A percentile compares a stretch with the other conserved stretches of the same genome.
phyloP scores from a whole-genome alignment of 2,113 vertebrate genomes.

The Oreochromis tanganicae region DNA sequence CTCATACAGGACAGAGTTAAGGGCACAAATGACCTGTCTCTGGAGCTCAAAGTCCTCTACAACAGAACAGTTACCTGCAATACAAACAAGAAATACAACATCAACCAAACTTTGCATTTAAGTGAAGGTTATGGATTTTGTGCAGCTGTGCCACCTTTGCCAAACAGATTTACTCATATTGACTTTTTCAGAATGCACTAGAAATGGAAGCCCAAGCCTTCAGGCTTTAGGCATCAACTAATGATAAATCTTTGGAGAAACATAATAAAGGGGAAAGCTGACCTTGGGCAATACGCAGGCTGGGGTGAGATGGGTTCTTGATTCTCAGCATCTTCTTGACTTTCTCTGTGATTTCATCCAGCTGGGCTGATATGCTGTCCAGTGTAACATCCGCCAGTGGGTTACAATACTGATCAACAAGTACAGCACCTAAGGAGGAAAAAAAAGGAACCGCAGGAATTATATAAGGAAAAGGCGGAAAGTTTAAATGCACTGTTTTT shows the following conservation, averaged over 20 bases:
- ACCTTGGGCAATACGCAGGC: constrained; percentile 71
- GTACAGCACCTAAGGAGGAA: constrained; percentile 79
- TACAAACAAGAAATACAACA: not conserved
- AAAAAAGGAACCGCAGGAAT: not conserved
- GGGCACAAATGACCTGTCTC: constrained; percentile 86
- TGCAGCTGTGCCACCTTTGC: not conserved
- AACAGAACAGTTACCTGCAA: constrained; percentile 63
- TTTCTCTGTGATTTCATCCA: constrained; percentile 83
- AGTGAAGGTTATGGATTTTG: not conserved
- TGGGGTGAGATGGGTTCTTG: constrained; percentile 86
- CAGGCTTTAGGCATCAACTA: not conserved
- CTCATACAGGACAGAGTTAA: constrained; percentile 90
- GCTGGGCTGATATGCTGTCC: constrained; percentile 79
- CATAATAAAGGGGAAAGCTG: not conserved
- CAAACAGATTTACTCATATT: not conserved
- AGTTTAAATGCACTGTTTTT: not conserved
- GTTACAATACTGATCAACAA: constrained; percentile 96
- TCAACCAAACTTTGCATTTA: not conserved
- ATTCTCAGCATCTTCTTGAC: constrained; percentile 83
- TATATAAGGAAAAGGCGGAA: not conserved
- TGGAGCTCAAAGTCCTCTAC: constrained; percentile 87
- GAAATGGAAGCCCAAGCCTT: not conserved
- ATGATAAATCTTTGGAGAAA: not conserved
- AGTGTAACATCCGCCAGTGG: constrained; percentile 87
- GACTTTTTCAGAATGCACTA: not conserved